Evolutionary conservation across 2,113 vertebrate genomes (phyloP), one percentile per base, ranked within the genome.

Genomic region (Nothobranchius kuhntae): DNA sequence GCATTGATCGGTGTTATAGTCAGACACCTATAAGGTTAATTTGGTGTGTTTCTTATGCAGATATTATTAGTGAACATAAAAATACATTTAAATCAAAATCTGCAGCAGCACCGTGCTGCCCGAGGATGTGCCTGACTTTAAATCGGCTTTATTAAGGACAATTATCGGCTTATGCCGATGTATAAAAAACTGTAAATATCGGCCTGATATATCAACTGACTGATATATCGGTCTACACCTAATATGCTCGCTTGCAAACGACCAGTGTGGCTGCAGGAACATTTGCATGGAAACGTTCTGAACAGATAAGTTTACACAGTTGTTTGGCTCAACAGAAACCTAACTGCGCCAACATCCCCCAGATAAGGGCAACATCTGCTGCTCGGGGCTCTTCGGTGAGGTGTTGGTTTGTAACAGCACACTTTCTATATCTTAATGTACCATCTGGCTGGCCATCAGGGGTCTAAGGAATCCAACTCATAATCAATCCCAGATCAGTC

Each of bases 281-380:
- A 83, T 88, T 83, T 87, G 80, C 86, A 86, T 85, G 79, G 65
- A 80, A 84, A 80, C 42, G 38, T 81, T 81, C 36, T 14, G 17
- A 63, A 36, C 53, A 52, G 81, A 84, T 89, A 74, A 10, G 77
- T 75, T 73, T 68, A 68, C 50, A 71, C 69, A 51, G 73, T 85
- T 87, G 80, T 71, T 30, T 79, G 63, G 71, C 74, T 61, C 61
- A 86, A 77, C 82, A 77, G 70, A 80, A 80, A 54, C 73, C 21
- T 55, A 72, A 72, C 77, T 47, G 63, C 3, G 60, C 62, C 66
- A 79, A 71, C 59, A 57, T 42, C 54, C 35, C 4, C 42, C 61
- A 78, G 86, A 88, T 90, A 91, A 84, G 59, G 73, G 65, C 64
- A 78, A 77, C 84, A 84, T 90, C 82, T 89, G 89, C 73, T 87